Conservation (phyloP, 2,113 vertebrate genomes). For the Neogobius melanostomus region DNA sequence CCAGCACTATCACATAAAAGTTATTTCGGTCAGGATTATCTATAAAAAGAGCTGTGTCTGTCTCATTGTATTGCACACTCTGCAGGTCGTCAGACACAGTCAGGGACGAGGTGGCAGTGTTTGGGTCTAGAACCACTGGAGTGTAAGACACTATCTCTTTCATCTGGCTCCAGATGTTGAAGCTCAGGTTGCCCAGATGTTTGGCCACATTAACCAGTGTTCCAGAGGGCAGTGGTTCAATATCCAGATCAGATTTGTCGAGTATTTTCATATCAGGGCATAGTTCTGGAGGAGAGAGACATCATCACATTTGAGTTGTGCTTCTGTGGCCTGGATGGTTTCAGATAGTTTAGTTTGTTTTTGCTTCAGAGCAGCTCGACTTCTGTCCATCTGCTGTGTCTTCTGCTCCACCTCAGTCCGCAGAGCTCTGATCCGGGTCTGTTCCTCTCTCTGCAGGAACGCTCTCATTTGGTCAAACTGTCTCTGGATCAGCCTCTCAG, state of each 20-base stretch:
- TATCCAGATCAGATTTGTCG: neutral
- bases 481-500: constrained; percentile 1
- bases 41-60: neutral
- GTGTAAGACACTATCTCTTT: constrained; percentile 10
- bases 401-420: constrained; percentile 5
- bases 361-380: constrained; percentile 1
- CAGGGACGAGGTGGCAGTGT: neutral
- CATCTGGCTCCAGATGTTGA: constrained; percentile 9
- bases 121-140: constrained; percentile 20
- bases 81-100: neutral
- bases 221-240: neutral
- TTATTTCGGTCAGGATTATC: constrained; percentile 16
- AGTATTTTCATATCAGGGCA: constrained; percentile 5
- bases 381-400: neutral
- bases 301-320: neutral
- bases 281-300: constrained; percentile 16
- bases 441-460: constrained; percentile 11
- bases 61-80: neutral
- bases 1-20: neutral
- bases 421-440: constrained; percentile 5
- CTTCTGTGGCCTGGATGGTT: neutral
- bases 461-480: neutral
- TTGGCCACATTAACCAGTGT: constrained; percentile 5
- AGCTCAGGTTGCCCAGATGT: constrained; percentile 19
- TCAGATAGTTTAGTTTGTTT: constrained; percentile 7